Base-by-base conservation (phyloP, 2,113 vertebrate genomes). In the Acrocephalus kingi region DNA sequence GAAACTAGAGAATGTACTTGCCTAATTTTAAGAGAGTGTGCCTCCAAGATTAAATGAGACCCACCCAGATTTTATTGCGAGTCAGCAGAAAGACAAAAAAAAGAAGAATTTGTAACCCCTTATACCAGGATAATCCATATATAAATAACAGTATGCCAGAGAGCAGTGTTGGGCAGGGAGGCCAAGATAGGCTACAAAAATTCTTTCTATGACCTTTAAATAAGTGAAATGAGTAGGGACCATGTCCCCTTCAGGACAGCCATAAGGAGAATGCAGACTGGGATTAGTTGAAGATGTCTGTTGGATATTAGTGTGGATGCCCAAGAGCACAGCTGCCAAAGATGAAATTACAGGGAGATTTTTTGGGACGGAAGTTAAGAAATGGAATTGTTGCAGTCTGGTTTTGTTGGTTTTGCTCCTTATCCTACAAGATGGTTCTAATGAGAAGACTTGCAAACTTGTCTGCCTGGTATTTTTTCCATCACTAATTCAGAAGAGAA, bases 121-220 rank as follows among this genome's bases (percentile, higher is more conserved):
- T 69, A 59, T n/a, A 76, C 18, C 4, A 39, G 30, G 9, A 67
- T 88, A 83, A 88, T 88, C 51, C 3, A 0, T 52, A 13, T 87
- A 82, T 73, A 62, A 87, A 52, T 83, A 84, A 64, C 74, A 86
- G 27, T 31, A 72, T 84, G 33, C 64, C 4, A 13, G 83, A 88
- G 79, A 90, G 55, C 56, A 52, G 0, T 56, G 63, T 52, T 85
- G 84, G 90, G 87, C 0, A 41, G 76, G 75, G 79, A 78, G 79
- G n/a, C 11, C 2, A 43, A 94, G 48, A 43, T 10, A 68, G 3
- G 24, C 71, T 73, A 22, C n/a, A 73, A 64, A 84, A 93, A 94
- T 93, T 92, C 84, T 83, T 96, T 90, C 72, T 72, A 11, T 94
- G 93, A 81, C 79, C 81, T 94, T 90, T 84, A 90, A 90, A 93